phyloP scores from a whole-genome alignment of 64 coral and sea anemone genomes.

The Trachythela sp. region DNA sequence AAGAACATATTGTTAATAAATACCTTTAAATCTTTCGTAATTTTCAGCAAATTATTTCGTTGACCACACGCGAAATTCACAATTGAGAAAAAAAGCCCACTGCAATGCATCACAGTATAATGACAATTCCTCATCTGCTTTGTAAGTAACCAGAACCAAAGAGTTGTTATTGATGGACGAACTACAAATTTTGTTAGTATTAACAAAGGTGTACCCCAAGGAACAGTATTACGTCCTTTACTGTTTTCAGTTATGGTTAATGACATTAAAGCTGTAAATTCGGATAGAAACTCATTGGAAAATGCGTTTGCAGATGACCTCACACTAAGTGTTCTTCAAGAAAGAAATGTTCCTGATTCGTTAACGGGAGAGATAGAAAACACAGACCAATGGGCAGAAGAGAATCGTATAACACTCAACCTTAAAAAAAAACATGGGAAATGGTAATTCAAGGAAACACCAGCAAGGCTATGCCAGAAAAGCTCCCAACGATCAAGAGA shows the following conservation, averaged over 20 bases:
- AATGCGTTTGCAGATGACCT: slow-evolving; percentile 54
- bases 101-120: no score
- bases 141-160: neutral
- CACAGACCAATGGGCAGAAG: slow-evolving; percentile 21
- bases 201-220: neutral
- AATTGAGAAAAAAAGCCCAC: no score
- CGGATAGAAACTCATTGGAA: slow-evolving; percentile 10
- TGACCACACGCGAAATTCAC: no score
- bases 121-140: no score
- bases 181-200: neutral
- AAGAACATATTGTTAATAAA: no score
- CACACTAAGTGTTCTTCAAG: slow-evolving; percentile 23
- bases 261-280: neutral
- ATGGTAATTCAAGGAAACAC: no score
- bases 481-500: neutral
- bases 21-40: no score
- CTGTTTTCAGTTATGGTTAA: neutral
- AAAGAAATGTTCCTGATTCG: neutral
- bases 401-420: slow-evolving; percentile 26
- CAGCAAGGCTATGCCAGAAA: neutral
- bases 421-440: slow-evolving; percentile 26
- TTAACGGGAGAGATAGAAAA: slow-evolving; percentile 1
- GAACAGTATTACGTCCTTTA: neutral
- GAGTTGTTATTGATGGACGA: neutral
- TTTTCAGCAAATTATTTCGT: no score